These are phyloP conservation scores for Halcyon leucocephala DNA, from an alignment of 2,797 vertebrate species.

Conservation along the genomic window DNA sequence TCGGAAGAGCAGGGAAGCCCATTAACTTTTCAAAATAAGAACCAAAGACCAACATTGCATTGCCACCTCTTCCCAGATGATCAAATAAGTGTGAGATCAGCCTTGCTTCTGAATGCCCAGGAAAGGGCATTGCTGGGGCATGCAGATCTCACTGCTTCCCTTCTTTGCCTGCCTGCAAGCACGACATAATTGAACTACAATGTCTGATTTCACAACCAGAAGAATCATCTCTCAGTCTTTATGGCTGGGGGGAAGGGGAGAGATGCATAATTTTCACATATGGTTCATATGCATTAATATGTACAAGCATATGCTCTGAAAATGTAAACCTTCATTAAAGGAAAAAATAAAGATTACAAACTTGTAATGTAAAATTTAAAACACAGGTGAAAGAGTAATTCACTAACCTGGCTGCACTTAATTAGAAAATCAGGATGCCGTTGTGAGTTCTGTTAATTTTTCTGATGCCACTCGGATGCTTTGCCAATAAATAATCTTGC, in stretches of 20 bases:
- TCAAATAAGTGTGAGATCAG: neutral
- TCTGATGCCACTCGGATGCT: neutral
- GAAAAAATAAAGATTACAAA: neutral
- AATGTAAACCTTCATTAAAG: conserved; percentile 1
- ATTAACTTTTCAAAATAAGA: neutral
- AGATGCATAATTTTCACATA: neutral
- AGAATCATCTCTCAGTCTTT: neutral
- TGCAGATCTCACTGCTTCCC: neutral
- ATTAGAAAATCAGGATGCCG: neutral
- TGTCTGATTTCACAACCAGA: neutral
- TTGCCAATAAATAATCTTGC: neutral
- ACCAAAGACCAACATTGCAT: neutral
- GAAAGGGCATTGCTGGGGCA: neutral
- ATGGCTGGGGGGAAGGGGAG: neutral
- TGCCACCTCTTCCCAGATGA: neutral
- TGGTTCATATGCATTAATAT: neutral
- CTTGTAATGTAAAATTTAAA: neutral
- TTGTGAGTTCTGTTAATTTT: neutral
- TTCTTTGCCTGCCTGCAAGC: neutral
- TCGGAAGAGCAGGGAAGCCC: neutral
- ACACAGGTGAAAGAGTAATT: neutral
- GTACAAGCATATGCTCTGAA: neutral
- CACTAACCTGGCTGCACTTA: neutral
- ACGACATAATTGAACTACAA: neutral
- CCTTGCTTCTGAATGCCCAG: neutral